These are phyloP conservation scores for Oxyruncus cristatus DNA, from an alignment of 2,113 vertebrate species.

Conservation along the genomic window DNA sequence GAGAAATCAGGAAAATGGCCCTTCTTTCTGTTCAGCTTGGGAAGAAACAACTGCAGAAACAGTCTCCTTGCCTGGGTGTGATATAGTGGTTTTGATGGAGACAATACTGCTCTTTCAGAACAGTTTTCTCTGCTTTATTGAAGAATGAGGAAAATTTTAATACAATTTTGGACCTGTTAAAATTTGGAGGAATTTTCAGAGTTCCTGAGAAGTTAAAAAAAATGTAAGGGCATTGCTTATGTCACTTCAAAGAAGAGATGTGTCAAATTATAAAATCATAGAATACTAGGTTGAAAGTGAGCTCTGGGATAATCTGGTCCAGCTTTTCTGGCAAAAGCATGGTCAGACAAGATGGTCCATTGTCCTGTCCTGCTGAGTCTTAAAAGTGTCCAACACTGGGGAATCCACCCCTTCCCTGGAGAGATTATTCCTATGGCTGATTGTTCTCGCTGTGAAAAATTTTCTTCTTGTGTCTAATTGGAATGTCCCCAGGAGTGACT, in stretches of 20 bases:
- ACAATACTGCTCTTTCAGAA: not conserved
- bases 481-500: not conserved
- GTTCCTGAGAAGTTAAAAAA: not conserved
- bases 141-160: not conserved
- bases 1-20: not conserved
- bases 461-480: no score
- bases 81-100: not conserved
- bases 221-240: not conserved
- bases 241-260: not conserved
- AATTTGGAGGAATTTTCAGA: not conserved
- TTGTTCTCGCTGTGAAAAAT: not conserved
- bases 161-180: not conserved
- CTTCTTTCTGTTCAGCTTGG: not conserved
- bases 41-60: not conserved
- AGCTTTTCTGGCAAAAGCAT: not conserved
- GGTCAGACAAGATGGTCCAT: not conserved
- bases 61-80: not conserved
- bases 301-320: not conserved
- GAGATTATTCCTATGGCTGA: not conserved
- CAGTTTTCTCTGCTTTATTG: not conserved
- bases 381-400: not conserved
- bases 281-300: not conserved
- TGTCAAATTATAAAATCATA: not conserved
- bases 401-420: not conserved
- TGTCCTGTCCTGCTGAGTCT: not conserved